A percentile compares a stretch with the other conserved stretches of the same genome.
Evolutionary conservation across 2,113 vertebrate genomes (phyloP).

Genomic region (Calyptomena viridis): DNA sequence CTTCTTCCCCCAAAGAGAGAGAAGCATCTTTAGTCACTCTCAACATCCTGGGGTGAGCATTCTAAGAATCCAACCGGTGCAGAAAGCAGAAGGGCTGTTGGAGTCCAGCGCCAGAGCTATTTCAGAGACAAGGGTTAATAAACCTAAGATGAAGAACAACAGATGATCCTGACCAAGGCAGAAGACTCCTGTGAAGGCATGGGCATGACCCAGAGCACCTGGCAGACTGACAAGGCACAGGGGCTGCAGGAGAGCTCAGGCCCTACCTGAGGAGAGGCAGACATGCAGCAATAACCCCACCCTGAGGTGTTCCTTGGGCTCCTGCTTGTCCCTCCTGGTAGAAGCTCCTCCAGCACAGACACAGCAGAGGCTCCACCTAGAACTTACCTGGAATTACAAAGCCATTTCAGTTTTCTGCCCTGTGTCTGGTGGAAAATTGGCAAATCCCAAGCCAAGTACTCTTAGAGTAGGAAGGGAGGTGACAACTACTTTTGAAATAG

Average conservation of each 20-base stretch:
- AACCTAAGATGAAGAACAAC: neutral
- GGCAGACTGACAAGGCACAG: neutral
- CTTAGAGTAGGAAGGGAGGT: neutral
- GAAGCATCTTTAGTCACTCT: neutral
- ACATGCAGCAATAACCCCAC: neutral
- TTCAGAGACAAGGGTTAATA: neutral
- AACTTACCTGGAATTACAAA: neutral
- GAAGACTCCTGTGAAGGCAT: neutral
- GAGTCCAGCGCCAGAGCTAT: neutral
- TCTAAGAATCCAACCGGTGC: rapidly evolving
- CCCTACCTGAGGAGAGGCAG: neutral
- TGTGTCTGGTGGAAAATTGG: rapidly evolving
- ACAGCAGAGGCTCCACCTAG: neutral
- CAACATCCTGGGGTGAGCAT: rapidly evolving
- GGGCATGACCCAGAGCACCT: rapidly evolving
- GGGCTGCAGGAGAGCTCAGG: rapidly evolving
- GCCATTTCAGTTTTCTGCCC: neutral
- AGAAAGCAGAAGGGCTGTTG: neutral
- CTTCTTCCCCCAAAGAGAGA: neutral
- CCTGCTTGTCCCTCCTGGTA: neutral
- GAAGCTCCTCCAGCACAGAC: rapidly evolving
- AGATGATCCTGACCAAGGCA: neutral
- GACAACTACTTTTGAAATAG: neutral
- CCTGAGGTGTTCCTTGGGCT: neutral
- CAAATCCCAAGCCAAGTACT: neutral